Evolutionary conservation across 2,797 vertebrate species (phyloP).

Genomic region (Brachyalestes nurse): DNA sequence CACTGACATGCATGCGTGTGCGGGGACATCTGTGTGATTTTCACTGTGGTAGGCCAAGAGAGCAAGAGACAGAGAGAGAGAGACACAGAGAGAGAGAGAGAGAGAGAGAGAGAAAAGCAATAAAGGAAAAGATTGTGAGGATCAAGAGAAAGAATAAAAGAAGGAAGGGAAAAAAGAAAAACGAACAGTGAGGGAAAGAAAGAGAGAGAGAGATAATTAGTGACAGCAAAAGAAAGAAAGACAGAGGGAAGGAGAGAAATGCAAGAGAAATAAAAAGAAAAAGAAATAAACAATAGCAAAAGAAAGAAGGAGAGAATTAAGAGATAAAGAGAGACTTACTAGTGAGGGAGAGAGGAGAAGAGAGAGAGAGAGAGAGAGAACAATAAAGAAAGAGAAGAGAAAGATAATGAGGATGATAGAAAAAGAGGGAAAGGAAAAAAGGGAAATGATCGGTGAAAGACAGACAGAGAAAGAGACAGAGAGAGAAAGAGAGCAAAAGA

Average conservation of each 20-base stretch:
- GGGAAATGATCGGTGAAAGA: background rate
- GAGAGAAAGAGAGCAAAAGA: too few species aligned
- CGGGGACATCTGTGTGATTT: background rate
- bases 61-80: background rate
- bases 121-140: background rate
- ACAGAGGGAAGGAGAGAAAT: background rate
- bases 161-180: too few species aligned
- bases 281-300: background rate
- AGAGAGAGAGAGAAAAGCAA: background rate
- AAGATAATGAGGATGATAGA: background rate
- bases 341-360: background rate
- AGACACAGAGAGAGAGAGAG: background rate
- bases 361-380: background rate
- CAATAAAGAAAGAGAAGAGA: background rate
- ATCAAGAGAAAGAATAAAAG: background rate
- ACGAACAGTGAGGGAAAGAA: background rate
- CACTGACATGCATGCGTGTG: background rate
- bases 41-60: background rate
- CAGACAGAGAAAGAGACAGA: too few species aligned
- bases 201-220: background rate
- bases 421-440: background rate
- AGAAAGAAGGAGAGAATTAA: background rate
- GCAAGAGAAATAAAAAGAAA: background rate
- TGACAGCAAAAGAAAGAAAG: background rate
- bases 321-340: background rate